Evolutionary conservation across 2,888 invertebrate species (phyloP).

Genomic region (Phoronis australis): DNA sequence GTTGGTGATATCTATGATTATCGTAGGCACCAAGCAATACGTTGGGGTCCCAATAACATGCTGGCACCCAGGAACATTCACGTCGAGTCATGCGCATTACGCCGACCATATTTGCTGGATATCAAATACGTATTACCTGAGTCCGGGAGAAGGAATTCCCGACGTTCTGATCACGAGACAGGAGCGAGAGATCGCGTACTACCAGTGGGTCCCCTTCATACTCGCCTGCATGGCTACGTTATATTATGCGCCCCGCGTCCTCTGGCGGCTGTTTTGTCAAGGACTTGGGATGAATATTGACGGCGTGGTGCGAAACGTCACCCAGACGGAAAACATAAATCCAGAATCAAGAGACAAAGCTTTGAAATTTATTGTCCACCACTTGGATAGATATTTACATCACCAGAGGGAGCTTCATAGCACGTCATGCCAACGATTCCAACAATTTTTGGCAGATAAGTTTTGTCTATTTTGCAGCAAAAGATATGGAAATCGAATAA

Average conservation of each 20-base stretch:
- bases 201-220: conserved; percentile 54
- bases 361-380: conserved; percentile 54
- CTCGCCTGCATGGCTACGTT: conserved; percentile 53
- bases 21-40: too few relatives aligned
- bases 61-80: too few relatives aligned
- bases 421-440: conserved; percentile 36
- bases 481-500: conserved; percentile 54
- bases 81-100: too few relatives aligned
- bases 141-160: too few relatives aligned
- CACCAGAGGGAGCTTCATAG: conserved; percentile 44
- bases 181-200: conserved; percentile 40
- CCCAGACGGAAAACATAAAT: conserved; percentile 53
- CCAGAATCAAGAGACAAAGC: conserved; percentile 54
- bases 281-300: conserved; percentile 56
- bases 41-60: too few relatives aligned
- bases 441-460: conserved; percentile 42
- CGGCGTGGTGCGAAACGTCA: conserved; percentile 45
- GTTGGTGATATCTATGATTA: too few relatives aligned
- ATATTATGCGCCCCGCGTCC: conserved; percentile 55
- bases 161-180: neutral
- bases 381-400: conserved; percentile 55
- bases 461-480: conserved; percentile 48
- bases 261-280: conserved; percentile 55
- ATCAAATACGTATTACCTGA: too few relatives aligned
- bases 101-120: too few relatives aligned